Conservation (phyloP, 2,113 vertebrate species). For the Podilymbus podiceps region DNA sequence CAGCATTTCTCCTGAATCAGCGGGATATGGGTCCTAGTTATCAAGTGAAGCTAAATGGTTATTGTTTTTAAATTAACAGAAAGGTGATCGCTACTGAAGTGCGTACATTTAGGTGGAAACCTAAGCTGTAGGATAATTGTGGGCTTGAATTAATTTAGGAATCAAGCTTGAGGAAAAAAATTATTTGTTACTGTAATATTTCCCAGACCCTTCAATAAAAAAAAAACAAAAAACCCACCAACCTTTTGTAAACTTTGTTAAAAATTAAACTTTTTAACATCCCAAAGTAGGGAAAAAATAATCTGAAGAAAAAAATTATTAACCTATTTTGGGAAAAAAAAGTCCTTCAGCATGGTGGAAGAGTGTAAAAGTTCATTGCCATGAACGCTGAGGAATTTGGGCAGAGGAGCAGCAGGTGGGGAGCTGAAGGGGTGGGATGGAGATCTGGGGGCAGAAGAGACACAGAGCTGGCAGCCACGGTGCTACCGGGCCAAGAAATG, state of each 20-base stretch:
- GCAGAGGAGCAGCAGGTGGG: background rate
- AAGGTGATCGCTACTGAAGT: background rate
- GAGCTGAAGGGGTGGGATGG: background rate
- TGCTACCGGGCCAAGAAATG: background rate
- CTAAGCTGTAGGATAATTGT: background rate
- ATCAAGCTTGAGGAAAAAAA: background rate
- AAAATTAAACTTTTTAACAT: background rate
- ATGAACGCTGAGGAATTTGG: background rate
- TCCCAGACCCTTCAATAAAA: background rate
- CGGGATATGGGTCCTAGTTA: background rate
- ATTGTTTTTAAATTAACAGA: constrained; percentile 17
- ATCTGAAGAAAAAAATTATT: background rate
- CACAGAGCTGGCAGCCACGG: fast-evolving
- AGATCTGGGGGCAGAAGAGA: background rate
- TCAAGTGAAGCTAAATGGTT: background rate
- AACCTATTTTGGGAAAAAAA: background rate
- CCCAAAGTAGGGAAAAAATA: background rate
- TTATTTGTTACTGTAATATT: background rate
- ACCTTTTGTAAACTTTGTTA: background rate
- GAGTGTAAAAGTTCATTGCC: background rate
- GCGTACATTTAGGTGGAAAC: background rate
- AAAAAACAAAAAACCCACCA: background rate
- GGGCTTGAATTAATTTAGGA: constrained; percentile 5
- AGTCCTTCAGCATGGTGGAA: background rate
- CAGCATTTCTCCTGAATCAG: background rate